A percentile compares a stretch with the other conserved stretches of the same genome.
Conservation (phyloP, 2,113 vertebrate genomes). For the Corynorhinus townsendii region DNA sequence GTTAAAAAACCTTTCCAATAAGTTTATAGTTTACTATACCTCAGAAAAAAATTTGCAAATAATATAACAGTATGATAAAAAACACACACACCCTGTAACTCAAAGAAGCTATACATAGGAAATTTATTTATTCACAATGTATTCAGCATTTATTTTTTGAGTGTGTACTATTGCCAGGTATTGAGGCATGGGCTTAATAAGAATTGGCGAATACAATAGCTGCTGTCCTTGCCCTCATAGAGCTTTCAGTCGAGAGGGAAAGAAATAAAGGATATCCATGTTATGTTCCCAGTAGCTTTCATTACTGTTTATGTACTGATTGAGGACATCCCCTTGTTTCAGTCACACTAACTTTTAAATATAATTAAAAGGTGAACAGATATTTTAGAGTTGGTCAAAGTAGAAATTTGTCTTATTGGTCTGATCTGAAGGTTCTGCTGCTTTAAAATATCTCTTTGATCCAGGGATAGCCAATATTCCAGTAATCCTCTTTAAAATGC, state of each 20-base stretch:
- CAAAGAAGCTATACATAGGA: background rate
- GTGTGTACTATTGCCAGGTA: background rate
- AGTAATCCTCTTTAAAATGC: background rate
- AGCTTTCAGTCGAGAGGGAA: background rate
- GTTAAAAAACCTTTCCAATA: background rate
- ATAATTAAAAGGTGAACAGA: background rate
- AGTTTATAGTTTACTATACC: background rate
- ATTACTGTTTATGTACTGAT: background rate
- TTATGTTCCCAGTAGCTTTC: background rate
- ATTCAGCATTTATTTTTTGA: background rate
- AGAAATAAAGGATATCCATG: background rate
- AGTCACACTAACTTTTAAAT: background rate
- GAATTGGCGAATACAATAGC: background rate
- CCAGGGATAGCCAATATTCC: background rate
- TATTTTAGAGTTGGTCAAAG: background rate
- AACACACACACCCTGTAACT: background rate
- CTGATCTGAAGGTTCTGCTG: background rate
- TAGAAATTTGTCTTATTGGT: background rate
- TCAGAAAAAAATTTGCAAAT: background rate
- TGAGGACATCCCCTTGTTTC: background rate
- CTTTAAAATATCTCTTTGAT: constrained; percentile 13
- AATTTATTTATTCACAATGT: background rate
- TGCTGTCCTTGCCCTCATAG: background rate
- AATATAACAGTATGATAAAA: background rate
- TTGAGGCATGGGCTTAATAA: background rate